A percentile compares a stretch with the other conserved stretches of the same genome.
These are phyloP conservation scores for Limnodromus scolopaceus DNA, from an alignment of 2,797 vertebrate genomes.

Conservation along the genomic window DNA sequence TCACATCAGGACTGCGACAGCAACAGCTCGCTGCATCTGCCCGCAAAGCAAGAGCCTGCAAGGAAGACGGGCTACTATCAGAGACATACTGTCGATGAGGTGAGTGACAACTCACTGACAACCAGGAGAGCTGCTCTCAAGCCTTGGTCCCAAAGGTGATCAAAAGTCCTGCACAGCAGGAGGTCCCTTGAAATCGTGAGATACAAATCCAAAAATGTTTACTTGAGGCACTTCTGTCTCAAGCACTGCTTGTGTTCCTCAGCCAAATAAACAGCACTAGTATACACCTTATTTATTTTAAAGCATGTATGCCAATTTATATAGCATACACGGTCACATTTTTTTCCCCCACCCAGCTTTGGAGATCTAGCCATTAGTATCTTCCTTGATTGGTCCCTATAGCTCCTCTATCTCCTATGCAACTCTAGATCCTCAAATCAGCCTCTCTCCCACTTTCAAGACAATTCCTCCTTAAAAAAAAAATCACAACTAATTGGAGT, in stretches of 20 bases:
- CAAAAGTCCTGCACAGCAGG: neutral
- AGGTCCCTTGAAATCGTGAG: neutral
- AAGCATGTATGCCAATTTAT: neutral
- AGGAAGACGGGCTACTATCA: neutral
- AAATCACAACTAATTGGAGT: neutral
- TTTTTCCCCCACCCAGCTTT: neutral
- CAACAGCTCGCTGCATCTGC: neutral
- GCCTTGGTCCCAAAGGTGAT: neutral
- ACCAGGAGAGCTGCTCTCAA: neutral
- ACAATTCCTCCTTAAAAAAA: neutral
- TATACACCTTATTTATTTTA: neutral
- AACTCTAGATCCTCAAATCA: neutral
- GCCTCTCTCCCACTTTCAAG: neutral
- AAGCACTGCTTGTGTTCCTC: neutral
- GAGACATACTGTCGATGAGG: fast-evolving
- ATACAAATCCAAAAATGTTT: neutral
- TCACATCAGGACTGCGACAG: neutral
- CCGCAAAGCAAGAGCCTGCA: fast-evolving
- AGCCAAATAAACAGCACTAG: neutral
- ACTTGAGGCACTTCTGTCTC: neutral
- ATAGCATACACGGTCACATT: neutral
- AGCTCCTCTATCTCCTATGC: neutral
- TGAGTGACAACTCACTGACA: neutral
- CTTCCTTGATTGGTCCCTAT: neutral
- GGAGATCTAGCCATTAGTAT: fast-evolving